phyloP scores from a whole-genome alignment of 2,888 invertebrate species.

The Lycaena phlaeas region DNA sequence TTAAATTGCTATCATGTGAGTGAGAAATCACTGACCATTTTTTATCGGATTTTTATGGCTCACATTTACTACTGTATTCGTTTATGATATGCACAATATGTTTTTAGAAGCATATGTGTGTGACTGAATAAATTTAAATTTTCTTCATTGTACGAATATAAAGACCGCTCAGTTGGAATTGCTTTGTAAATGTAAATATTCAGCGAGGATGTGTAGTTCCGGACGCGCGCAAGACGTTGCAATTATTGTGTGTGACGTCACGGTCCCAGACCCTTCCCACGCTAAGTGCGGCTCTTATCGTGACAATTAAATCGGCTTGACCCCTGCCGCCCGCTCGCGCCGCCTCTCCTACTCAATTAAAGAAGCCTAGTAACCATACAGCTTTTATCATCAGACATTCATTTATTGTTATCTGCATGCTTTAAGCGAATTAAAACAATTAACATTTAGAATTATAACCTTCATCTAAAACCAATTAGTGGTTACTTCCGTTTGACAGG shows the following conservation, averaged over 20 bases:
- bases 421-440: neutral
- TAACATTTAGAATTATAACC: neutral
- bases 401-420: neutral
- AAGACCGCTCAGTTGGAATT: no score
- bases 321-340: conserved; percentile 34
- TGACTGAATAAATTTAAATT: no score
- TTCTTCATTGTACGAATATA: conserved; percentile 1
- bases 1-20: no score
- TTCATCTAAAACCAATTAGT: neutral
- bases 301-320: conserved; percentile 53
- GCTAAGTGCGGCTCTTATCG: conserved; percentile 41
- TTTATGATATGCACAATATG: no score
- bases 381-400: neutral
- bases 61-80: no score
- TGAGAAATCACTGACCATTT: no score
- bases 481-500: conserved; percentile 21
- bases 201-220: conserved; percentile 15
- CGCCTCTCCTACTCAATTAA: conserved; percentile 28
- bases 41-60: no score
- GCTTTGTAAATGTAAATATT: neutral
- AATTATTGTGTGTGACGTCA: conserved; percentile 44
- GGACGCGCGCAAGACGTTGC: conserved; percentile 33
- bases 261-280: conserved; percentile 38
- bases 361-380: neutral
- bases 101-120: no score